Base-by-base conservation (phyloP, 92 coral and sea anemone species). In the Phenganax stokvisi region DNA sequence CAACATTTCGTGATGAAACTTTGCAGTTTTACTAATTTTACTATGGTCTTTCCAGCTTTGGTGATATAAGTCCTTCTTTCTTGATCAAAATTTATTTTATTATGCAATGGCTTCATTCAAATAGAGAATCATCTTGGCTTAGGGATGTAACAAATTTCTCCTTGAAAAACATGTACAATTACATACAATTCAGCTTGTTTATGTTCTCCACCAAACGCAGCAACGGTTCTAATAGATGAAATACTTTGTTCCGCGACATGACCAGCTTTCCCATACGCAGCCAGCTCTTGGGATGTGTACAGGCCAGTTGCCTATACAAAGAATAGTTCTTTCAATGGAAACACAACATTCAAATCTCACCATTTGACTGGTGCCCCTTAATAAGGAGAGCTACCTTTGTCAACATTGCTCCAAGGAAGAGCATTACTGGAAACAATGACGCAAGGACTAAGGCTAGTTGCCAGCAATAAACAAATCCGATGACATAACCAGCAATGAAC, bases 391-490 rank as follows among this genome's bases (percentile, higher is more conserved):
- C 47, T 85, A 92, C 97, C 91, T 92, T 91, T 69, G 87, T 91
- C 88, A 92, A 87, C 9, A 89, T 56, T 66, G 90, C 92, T 52
- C 97, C 97, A 31, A 96, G 90, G 16, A 92, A 84, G 11, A 84
- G 62, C 83, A 89, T 56, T 10, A 92, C 74, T 11, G 97, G 97
- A 11, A 89, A 84, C 29, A 89, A 51, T 16, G 96, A 81, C 52
- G 89, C 72, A 52, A 92, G 79, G 0, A 92, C 97, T 6, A 92
- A 88, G 9, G 97, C 83, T 9, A 92, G 80, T 78, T 91, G 84
- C 97, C 97, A 92, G 47, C 92, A 88, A 66, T 89, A 92, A 9
- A 70, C 80, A 84, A 92, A 92, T 7, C 91, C 97, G 76, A 92
- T 77, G 27, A 72, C 74, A 78, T 90, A 92, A 28, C 97, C 97